Percentiles rank a stretch among this genome's conserved stretches.
These are phyloP conservation scores for Balaeniceps rex DNA, from an alignment of 2,113 vertebrate species.

Conservation along the genomic window DNA sequence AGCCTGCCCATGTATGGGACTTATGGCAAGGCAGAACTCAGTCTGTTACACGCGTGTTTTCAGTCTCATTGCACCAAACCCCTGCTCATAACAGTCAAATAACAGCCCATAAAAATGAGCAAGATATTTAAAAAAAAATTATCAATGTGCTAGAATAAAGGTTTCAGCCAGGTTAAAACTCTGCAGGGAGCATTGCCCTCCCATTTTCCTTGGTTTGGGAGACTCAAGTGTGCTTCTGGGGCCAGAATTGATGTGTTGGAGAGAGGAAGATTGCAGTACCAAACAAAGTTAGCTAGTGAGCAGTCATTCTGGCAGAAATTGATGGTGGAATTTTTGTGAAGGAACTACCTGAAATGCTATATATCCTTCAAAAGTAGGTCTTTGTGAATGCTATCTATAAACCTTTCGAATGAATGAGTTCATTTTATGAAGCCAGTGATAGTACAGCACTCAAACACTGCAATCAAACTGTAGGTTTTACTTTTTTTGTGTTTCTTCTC, in stretches of 20 bases:
- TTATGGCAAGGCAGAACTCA: not conserved
- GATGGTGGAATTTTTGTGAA: not conserved
- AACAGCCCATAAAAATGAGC: not conserved
- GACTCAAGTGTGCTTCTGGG: not conserved
- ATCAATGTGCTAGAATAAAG: not conserved
- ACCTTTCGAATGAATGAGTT: not conserved
- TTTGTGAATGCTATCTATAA: not conserved
- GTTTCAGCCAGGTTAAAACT: not conserved
- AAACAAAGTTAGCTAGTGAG: not conserved
- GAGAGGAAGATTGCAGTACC: not conserved
- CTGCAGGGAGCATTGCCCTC: not conserved
- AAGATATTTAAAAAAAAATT: not conserved
- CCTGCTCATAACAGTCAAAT: not conserved
- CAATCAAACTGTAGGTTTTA: not conserved
- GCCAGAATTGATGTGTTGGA: not conserved
- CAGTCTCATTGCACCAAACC: not conserved
- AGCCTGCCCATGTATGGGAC: not conserved
- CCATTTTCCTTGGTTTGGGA: not conserved
- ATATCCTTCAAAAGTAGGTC: not conserved
- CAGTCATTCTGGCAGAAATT: not conserved
- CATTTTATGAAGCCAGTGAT: not conserved
- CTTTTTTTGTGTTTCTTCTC: not conserved
- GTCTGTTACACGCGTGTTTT: not conserved
- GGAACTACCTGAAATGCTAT: not conserved
- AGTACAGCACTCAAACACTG: not conserved